A percentile compares a stretch with the other conserved stretches of the same genome.
Evolutionary conservation across 2,113 vertebrate genomes (phyloP).

Genomic region (Panurus biarmicus): DNA sequence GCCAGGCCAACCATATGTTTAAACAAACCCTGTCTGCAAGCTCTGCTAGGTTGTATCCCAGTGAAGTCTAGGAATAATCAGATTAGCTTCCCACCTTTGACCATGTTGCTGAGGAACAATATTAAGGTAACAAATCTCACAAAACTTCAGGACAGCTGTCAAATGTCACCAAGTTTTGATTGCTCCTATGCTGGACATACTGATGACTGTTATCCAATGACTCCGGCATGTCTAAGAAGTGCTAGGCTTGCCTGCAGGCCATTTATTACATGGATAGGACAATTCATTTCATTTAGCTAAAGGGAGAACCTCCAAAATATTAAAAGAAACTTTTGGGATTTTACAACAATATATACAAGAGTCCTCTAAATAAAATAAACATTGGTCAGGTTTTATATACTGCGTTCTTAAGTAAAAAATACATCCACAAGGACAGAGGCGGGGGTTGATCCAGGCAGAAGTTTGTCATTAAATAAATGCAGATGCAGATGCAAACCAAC

Average conservation of each 20-base stretch:
- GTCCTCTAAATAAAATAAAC: slow-evolving; percentile 22
- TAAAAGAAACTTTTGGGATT: background rate
- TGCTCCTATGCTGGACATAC: background rate
- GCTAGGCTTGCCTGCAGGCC: background rate
- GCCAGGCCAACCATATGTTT: background rate
- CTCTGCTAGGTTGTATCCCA: background rate
- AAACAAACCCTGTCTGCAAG: background rate
- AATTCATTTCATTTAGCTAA: background rate
- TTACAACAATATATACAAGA: slow-evolving; percentile 14
- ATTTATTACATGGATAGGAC: background rate
- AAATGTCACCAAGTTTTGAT: background rate
- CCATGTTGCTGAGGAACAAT: background rate
- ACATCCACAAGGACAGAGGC: background rate
- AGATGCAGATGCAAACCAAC: background rate
- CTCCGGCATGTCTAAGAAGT: background rate
- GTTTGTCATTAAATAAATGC: slow-evolving; percentile 20
- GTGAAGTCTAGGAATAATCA: background rate
- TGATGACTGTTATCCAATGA: background rate
- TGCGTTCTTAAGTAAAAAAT: background rate
- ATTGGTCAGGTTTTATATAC: background rate
- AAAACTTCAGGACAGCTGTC: background rate
- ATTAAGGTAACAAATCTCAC: background rate
- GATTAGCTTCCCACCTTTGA: background rate
- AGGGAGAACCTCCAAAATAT: background rate
- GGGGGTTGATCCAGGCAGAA: background rate